Evolutionary conservation across 2,888 invertebrate species (phyloP).

Genomic region (Platerodrilus igneus): DNA sequence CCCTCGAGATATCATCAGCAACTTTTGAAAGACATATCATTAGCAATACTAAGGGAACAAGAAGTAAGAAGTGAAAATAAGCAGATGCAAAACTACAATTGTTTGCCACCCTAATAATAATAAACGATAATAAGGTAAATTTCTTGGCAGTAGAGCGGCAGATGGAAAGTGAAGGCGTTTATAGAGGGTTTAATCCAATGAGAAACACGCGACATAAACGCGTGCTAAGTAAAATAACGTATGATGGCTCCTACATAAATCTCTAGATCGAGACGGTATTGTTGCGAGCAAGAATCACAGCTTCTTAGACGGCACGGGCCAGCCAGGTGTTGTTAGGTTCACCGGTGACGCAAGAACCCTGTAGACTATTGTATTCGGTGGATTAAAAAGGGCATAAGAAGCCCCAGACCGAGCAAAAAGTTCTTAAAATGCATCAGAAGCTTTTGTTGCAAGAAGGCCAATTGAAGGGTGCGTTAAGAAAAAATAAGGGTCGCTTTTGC

Average conservation of each 20-base stretch:
- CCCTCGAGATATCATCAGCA: no score
- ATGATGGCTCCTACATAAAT: constrained; percentile 15
- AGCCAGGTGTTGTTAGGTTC: constrained; percentile 26
- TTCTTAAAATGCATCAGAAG: constrained; percentile 24
- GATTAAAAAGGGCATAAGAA: constrained; percentile 25
- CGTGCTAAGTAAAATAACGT: constrained; percentile 18
- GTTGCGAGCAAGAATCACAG: constrained; percentile 22
- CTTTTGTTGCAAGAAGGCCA: constrained; percentile 28
- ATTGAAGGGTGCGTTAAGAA: constrained; percentile 31
- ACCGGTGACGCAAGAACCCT: constrained; percentile 27
- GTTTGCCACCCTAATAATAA: constrained; percentile 9
- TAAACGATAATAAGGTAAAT: constrained; percentile 17
- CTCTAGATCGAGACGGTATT: constrained; percentile 27
- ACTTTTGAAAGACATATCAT: no score
- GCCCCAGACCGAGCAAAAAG: constrained; percentile 26
- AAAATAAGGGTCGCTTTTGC: constrained; percentile 28
- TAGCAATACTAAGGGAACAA: no score
- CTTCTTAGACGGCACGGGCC: constrained; percentile 30
- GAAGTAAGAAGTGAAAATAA: not conserved
- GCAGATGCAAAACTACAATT: constrained; percentile 16
- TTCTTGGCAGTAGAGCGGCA: constrained; percentile 12
- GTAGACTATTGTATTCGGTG: constrained; percentile 22
- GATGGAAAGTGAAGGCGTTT: constrained; percentile 18
- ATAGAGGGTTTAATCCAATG: constrained; percentile 8
- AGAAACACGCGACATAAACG: constrained; percentile 18